Percentiles rank a stretch among this genome's conserved stretches.
Evolutionary conservation across 2,113 vertebrate genomes (phyloP).

Genomic region (Zapornia atra): DNA sequence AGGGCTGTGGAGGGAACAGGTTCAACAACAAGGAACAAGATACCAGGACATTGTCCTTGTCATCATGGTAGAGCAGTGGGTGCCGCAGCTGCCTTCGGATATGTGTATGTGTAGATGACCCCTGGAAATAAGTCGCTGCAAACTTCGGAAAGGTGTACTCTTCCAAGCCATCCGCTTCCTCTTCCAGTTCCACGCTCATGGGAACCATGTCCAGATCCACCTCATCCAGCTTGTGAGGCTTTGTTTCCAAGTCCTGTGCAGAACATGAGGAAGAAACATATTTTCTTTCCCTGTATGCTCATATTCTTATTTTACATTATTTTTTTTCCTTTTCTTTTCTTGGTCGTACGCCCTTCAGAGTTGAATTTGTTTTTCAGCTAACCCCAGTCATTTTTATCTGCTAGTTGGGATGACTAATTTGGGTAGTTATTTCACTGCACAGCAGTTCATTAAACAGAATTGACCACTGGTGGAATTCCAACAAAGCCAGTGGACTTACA

Average conservation of each 20-base stretch:
- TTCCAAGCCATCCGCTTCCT: conserved; percentile 79
- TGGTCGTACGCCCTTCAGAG: background rate
- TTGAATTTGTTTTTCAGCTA: background rate
- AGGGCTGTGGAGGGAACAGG: background rate
- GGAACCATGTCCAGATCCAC: conserved; percentile 89
- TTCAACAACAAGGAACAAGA: background rate
- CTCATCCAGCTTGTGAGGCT: conserved; percentile 72
- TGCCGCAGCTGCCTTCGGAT: conserved; percentile 82
- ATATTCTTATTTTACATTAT: background rate
- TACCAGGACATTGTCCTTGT: conserved; percentile 86
- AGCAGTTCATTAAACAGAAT: background rate
- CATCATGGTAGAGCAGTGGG: conserved; percentile 91
- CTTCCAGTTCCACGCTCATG: conserved; percentile 75
- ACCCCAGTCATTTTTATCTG: background rate
- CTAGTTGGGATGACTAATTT: background rate
- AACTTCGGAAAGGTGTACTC: conserved; percentile 93
- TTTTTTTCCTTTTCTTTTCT: background rate
- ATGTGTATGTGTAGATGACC: conserved; percentile 82
- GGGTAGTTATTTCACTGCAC: background rate
- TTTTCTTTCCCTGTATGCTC: background rate
- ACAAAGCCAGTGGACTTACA: background rate
- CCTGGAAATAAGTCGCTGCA: conserved; percentile 94
- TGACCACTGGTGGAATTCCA: background rate
- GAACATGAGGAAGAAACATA: background rate
- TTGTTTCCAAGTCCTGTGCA: conserved; percentile 84